Percentiles rank a stretch among this genome's conserved stretches.
phyloP scores from a whole-genome alignment of 1,140 invertebrate species.

The Formica selysi region DNA sequence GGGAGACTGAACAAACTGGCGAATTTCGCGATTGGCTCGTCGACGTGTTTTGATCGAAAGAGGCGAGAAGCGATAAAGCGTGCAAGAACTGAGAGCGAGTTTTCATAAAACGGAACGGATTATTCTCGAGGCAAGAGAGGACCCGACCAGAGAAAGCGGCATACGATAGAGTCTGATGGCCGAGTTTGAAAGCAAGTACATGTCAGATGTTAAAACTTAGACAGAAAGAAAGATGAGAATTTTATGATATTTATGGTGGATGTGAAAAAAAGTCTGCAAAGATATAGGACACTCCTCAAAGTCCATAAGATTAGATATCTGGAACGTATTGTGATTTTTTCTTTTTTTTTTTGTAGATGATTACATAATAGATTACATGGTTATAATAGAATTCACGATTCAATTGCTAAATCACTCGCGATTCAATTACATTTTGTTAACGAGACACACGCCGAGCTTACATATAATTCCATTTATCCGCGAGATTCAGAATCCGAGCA shows the following conservation, averaged over 20 bases:
- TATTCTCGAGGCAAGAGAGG: background rate
- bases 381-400: background rate
- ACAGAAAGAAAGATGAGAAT: slow-evolving; percentile 2
- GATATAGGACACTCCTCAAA: background rate
- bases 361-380: background rate
- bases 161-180: slow-evolving; percentile 33
- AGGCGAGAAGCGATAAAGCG: slow-evolving; percentile 8
- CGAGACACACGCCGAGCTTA: slow-evolving; percentile 55
- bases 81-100: slow-evolving; percentile 31
- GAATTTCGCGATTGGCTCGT: slow-evolving; percentile 33
- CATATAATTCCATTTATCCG: slow-evolving; percentile 7
- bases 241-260: slow-evolving; percentile 35
- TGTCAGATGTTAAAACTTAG: slow-evolving; percentile 49
- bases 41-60: slow-evolving; percentile 38
- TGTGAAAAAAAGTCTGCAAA: background rate
- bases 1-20: background rate
- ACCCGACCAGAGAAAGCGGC: slow-evolving; percentile 13
- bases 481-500: slow-evolving; percentile 39
- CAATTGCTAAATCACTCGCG: slow-evolving; percentile 17
- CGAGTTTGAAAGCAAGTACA: slow-evolving; percentile 50
- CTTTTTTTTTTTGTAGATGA: background rate
- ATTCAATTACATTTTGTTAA: slow-evolving; percentile 46
- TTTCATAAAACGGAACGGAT: slow-evolving; percentile 43
- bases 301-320: background rate
- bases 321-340: background rate